These are phyloP conservation scores for Nettapus auritus DNA, from an alignment of 2,113 vertebrate species.

Conservation along the genomic window DNA sequence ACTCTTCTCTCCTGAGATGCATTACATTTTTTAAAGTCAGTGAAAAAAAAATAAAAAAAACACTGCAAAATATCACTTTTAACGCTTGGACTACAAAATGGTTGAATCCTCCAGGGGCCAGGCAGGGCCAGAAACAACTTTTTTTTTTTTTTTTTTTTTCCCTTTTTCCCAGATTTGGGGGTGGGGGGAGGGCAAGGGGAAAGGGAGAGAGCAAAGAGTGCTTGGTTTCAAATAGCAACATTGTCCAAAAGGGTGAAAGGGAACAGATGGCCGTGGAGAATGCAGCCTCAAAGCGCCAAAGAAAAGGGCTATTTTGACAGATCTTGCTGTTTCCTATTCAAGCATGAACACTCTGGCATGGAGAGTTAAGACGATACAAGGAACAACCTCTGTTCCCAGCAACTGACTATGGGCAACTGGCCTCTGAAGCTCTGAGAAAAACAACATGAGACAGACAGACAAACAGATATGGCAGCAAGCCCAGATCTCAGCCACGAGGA, in stretches of 20 bases:
- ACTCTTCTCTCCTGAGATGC: conserved; percentile 44
- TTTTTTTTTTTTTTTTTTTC: conserved; percentile 6
- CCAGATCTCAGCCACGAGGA: conserved; percentile 52
- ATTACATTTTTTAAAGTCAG: conserved; percentile 10
- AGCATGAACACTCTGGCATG: conserved; percentile 76
- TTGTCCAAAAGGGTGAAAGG: conserved; percentile 86
- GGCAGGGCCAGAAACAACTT: conserved; percentile 39
- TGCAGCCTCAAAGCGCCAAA: conserved; percentile 79
- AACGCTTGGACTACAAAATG: conserved; percentile 13
- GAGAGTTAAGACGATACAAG: conserved; percentile 74
- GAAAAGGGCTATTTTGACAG: conserved; percentile 81
- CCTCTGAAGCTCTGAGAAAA: conserved; percentile 72
- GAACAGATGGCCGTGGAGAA: conserved; percentile 86
- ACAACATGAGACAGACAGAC: conserved; percentile 68
- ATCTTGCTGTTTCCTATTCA: conserved; percentile 83
- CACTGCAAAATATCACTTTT: conserved; percentile 45
- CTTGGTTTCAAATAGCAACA: conserved; percentile 84
- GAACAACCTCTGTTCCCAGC: conserved; percentile 79
- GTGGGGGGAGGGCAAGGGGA: conserved; percentile 30
- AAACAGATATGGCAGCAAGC: conserved; percentile 74
- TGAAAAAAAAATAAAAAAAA: conserved; percentile 45
- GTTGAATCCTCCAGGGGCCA: conserved; percentile 22
- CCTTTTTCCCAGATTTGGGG: conserved; percentile 37
- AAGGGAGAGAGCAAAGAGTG: conserved; percentile 70
- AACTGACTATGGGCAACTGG: conserved; percentile 70